Base-by-base conservation (phyloP, 2,797 vertebrate species). In the Notolabrus celidotus region DNA sequence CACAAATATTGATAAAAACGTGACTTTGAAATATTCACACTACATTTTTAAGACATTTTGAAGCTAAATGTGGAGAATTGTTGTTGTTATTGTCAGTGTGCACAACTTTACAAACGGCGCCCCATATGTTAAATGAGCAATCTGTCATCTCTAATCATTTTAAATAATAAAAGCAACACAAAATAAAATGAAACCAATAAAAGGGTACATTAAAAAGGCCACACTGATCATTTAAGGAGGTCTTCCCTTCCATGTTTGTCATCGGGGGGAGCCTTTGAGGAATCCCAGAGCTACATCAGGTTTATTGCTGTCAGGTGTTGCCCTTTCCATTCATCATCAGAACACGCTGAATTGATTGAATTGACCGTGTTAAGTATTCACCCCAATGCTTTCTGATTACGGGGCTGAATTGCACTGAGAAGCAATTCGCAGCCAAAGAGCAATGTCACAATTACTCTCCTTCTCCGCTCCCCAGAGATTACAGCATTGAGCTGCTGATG, bases 381-480 rank as follows among this genome's bases (percentile, higher is more conserved):
- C 67, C 79, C 67, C 75, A 51, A 66, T 12, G 50, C 55, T 80
- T 77, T 85, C 75, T 84, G 84, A 88, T 84, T 86, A 82, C 85
- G 65, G 74, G 60, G 72, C 82, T 83, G 80, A 83, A 87, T 67
- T 79, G 80, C 74, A 54, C 81, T 42, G 69, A 80, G 79, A 70
- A 81, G 71, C 79, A 82, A 69, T 83, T 87, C 79, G 31, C 71
- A 83, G 82, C 83, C 85, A 82, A 84, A 90, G 71, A 86, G 85
- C 84, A 87, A 88, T 83, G 89, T 91, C 89, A 91, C 87, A 86
- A 87, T 86, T 82, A 85, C 80, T 81, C 81, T 63, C 74, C 70
- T 49, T 62, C 73, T 41, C 43, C 42, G 33, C 36, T 80, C 82
- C 79, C 75, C 3, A 20, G 87, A 87, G 88, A 88, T 69, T 72